Conservation (phyloP, 2,113 vertebrate species). For the Riparia riparia region DNA sequence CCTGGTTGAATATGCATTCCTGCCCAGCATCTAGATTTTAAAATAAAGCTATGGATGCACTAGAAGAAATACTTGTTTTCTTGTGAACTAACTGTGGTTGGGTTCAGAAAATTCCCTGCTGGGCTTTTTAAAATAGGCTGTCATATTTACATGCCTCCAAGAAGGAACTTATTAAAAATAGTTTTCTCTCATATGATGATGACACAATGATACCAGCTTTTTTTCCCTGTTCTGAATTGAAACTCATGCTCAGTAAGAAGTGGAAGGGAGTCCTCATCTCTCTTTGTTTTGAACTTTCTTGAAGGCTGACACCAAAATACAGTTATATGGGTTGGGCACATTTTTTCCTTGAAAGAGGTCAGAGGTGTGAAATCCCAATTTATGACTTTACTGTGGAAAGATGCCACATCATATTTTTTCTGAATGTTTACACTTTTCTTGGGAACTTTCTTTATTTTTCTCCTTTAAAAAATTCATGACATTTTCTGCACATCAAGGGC, state of each 20-base stretch:
- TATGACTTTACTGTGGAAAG: conserved; percentile 7
- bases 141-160: neutral
- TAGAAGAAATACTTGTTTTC: neutral
- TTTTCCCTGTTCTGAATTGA: neutral
- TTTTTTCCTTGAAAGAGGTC: conserved; percentile 49
- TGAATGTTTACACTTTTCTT: conserved; percentile 31
- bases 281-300: neutral
- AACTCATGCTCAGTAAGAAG: neutral
- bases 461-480: neutral
- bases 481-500: neutral
- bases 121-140: conserved; percentile 8
- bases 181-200: neutral
- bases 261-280: neutral
- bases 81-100: neutral
- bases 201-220: neutral
- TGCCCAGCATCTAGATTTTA: neutral
- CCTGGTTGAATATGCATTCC: neutral
- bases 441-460: conserved; percentile 24
- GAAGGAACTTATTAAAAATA: conserved; percentile 13
- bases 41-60: neutral
- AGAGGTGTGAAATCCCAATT: conserved; percentile 10
- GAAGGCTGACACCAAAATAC: neutral
- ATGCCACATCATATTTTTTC: conserved; percentile 32
- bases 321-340: neutral
- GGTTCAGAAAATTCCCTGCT: conserved; percentile 7